phyloP scores from a whole-genome alignment of 2,113 vertebrate species.

The Lepus americanus region DNA sequence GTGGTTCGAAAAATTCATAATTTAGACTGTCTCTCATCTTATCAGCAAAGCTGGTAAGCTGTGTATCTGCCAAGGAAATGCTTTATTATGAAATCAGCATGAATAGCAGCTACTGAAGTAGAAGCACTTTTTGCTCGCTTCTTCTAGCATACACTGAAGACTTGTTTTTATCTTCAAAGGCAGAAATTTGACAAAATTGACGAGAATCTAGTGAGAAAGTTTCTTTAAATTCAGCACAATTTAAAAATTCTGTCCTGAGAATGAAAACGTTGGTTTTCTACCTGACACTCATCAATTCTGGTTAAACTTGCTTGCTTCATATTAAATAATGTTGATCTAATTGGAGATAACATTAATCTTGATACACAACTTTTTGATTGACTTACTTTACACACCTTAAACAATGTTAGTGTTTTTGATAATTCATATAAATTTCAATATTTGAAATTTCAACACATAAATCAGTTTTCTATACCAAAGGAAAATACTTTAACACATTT shows the following conservation, averaged over 20 bases:
- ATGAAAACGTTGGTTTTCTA: constrained; percentile 2
- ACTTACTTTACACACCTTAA: background rate
- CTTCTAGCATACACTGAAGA: background rate
- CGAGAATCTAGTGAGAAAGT: background rate
- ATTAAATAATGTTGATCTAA: background rate
- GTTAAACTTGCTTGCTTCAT: constrained; percentile 4
- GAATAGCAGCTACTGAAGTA: background rate
- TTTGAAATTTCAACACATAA: background rate
- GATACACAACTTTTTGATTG: background rate
- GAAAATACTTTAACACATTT: constrained; percentile 34
- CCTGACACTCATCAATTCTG: background rate
- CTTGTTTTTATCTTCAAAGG: background rate
- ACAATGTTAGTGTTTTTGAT: background rate
- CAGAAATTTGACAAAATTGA: background rate
- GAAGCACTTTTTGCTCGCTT: background rate
- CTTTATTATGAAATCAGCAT: background rate
- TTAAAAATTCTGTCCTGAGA: background rate
- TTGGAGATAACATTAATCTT: background rate
- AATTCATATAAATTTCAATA: constrained; percentile 4
- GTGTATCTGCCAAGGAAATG: background rate
- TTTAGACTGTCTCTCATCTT: background rate
- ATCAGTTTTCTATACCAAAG: background rate
- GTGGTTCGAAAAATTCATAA: background rate
- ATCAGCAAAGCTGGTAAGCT: constrained; percentile 27
- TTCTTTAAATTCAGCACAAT: background rate